A percentile compares a stretch with the other conserved stretches of the same genome.
Conservation (phyloP, 2,888 invertebrate species). For the Halictus quadricinctus region DNA sequence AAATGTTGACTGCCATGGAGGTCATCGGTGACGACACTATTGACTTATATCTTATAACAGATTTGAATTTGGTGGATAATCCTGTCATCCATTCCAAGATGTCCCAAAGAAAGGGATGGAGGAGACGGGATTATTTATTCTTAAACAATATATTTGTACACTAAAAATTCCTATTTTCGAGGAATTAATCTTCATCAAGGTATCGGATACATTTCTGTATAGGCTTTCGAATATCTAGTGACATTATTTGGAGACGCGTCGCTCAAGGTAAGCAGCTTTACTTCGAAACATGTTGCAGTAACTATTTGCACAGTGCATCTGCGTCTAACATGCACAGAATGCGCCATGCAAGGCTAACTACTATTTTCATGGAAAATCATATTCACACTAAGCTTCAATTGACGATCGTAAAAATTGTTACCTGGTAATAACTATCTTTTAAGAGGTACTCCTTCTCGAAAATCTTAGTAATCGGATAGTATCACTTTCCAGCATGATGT, state of each 20-base stretch:
- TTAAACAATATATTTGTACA: not conserved
- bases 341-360: not conserved
- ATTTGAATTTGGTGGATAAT: too few species aligned
- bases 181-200: not conserved
- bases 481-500: not conserved
- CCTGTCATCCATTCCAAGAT: too few species aligned
- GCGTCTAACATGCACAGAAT: not conserved
- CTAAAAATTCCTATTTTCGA: not conserved
- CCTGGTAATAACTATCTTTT: not conserved
- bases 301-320: slow-evolving; percentile 38
- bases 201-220: not conserved
- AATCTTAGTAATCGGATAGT: not conserved
- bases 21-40: too few species aligned
- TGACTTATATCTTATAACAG: too few species aligned
- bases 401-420: not conserved
- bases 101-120: too few species aligned
- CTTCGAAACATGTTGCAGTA: slow-evolving; percentile 19
- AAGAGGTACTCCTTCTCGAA: not conserved
- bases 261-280: slow-evolving; percentile 54
- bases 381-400: not conserved
- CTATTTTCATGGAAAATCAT: not conserved
- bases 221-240: not conserved
- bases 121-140: not conserved
- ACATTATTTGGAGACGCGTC: slow-evolving; percentile 30
- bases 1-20: too few species aligned